These are phyloP conservation scores for Huso huso DNA, from an alignment of 2,797 vertebrate species.

Conservation along the genomic window DNA sequence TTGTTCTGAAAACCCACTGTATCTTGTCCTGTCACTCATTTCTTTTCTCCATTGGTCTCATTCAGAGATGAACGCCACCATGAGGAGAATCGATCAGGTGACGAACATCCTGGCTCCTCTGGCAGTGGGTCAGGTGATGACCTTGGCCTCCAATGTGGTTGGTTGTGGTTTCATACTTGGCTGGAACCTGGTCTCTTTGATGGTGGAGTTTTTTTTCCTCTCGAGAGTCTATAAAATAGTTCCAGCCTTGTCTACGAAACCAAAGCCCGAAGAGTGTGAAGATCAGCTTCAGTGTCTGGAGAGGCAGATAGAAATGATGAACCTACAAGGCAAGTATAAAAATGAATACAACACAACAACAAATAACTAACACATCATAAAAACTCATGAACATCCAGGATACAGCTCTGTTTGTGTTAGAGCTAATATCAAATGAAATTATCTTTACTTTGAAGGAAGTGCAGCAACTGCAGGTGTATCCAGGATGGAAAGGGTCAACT, in stretches of 20 bases:
- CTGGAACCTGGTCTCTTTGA: conserved; percentile 70
- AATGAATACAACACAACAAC: neutral
- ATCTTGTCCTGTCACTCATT: neutral
- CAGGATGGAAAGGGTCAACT: too few species aligned
- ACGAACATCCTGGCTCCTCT: conserved; percentile 65
- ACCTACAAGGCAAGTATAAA: conserved; percentile 40
- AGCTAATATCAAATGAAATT: too few species aligned
- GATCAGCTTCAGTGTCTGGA: conserved; percentile 41
- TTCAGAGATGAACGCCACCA: conserved; percentile 53
- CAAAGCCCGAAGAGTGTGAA: conserved; percentile 38
- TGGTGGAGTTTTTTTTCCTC: conserved; percentile 72
- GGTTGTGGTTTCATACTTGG: conserved; percentile 72
- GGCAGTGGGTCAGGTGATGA: conserved; percentile 66
- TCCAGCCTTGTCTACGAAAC: conserved; percentile 57
- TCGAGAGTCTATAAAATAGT: conserved; percentile 67
- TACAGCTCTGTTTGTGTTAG: too few species aligned
- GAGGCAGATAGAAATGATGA: conserved; percentile 41
- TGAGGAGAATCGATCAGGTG: conserved; percentile 67
- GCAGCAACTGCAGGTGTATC: too few species aligned
- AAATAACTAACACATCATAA: too few species aligned
- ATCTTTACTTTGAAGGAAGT: too few species aligned
- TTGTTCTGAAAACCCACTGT: conserved; percentile 20
- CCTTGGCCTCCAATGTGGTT: conserved; percentile 65
- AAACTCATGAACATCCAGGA: too few species aligned
- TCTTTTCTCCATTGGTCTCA: conserved; percentile 23